Base-by-base conservation (phyloP, 2,797 vertebrate species). In the Pitangus sulphuratus region DNA sequence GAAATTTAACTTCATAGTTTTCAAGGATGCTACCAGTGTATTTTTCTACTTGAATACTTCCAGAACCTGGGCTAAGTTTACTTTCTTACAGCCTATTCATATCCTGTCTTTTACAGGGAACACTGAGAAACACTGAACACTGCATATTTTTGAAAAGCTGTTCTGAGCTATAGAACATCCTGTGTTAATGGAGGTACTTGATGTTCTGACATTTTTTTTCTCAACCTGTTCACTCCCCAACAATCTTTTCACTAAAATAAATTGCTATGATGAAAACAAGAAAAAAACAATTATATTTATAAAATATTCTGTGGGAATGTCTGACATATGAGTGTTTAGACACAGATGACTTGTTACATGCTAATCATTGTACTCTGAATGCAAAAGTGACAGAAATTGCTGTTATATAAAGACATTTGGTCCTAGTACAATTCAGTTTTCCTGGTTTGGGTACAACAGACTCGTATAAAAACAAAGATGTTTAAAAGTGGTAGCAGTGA, bases 171-270 rank as follows among this genome's bases (percentile, higher is more conserved):
- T 91, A 90, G 87, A 90, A 70, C 45, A 72, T 66, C 75, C 31
- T 71, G 33, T 71, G 7, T 83, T 91, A 90, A 95, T 86, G 69
- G 33, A 51, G 42, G 48, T 79, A 74, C 69, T 93, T 12, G 1
- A 12, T 84, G 77, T 95, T 96, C 94, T 95, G 81, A 56, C 42
- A 62, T 62, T 72, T 88, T 94, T 93, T 94, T 80, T 18, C 58
- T 84, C 72, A 85, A 51, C 71, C 56, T 77, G 44, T 83, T 78
- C 62, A 24, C 13, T 87, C 39, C 25, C 3, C 47, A 87, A 62
- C 54, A 95, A 77, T 94, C 58, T 95, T 84, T 92, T 50, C 74
- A 84, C 64, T 54, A 84, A 85, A 78, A 57, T 28, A 58, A 80
- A 83, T 84, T 85, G 76, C 42, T 60, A 12, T 72, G 83, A 62